Conservation (phyloP, 2,113 vertebrate genomes). For the Pygoscelis adeliae region DNA sequence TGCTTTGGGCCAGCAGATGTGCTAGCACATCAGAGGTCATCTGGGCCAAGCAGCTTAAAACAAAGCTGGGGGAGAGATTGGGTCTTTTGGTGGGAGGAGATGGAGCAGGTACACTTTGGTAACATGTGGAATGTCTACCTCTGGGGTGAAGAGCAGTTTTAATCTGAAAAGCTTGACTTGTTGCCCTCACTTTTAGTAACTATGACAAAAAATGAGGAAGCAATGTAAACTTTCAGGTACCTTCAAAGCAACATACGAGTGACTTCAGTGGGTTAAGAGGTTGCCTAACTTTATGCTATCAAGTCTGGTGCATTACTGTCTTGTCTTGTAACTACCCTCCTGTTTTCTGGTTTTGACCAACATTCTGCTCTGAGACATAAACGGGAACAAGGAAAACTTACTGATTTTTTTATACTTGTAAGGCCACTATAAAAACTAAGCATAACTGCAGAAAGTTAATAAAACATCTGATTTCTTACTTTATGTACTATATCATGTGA, state of each 20-base stretch:
- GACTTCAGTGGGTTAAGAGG: background rate
- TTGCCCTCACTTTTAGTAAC: accelerated
- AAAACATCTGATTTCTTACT: background rate
- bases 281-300: background rate
- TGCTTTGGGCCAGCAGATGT: background rate
- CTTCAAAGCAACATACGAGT: background rate
- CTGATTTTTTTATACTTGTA: background rate
- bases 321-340: background rate
- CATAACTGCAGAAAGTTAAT: background rate
- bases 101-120: background rate
- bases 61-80: background rate
- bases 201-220: background rate
- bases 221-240: background rate
- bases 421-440: background rate
- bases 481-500: background rate
- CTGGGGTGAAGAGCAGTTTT: background rate
- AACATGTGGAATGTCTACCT: background rate
- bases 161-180: background rate
- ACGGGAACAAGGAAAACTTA: background rate
- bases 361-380: background rate
- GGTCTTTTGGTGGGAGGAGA: background rate
- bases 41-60: background rate
- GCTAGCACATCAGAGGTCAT: background rate
- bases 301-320: background rate
- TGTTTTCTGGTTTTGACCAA: background rate